A percentile compares a stretch with the other conserved stretches of the same genome.
phyloP scores from a whole-genome alignment of 2,888 invertebrate species.

The Drosophila multiciliata region DNA sequence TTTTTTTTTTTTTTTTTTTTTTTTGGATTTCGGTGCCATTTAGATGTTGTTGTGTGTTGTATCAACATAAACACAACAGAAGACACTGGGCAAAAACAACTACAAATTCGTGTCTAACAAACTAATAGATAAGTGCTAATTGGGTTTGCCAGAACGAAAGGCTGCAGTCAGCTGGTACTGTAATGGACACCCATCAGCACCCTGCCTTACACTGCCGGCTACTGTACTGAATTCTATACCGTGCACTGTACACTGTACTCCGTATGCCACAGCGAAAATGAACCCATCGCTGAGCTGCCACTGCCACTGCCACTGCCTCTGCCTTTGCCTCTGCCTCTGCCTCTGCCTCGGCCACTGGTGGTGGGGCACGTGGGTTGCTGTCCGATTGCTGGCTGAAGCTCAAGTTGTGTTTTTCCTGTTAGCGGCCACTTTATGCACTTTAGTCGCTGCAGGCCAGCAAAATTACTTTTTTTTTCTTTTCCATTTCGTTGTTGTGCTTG shows the following conservation, averaged over 20 bases:
- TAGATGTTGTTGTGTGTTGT: constrained; percentile 46
- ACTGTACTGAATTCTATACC: constrained; percentile 12
- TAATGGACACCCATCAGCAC: constrained; percentile 51
- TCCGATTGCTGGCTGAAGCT: constrained; percentile 34
- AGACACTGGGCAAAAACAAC: constrained; percentile 26
- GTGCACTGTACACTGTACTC: not conserved
- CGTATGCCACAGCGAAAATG: constrained; percentile 37
- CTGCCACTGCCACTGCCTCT: not conserved
- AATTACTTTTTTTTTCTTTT: constrained; percentile 55
- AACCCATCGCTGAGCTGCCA: constrained; percentile 62
- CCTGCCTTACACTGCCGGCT: constrained; percentile 19
- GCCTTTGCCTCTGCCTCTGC: constrained; percentile 17
- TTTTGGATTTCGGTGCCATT: constrained; percentile 3
- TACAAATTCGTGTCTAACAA: constrained; percentile 58
- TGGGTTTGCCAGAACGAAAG: constrained; percentile 61
- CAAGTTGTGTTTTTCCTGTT: constrained; percentile 55
- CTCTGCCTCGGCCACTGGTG: constrained; percentile 19
- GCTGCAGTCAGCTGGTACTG: constrained; percentile 69
- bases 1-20: constrained; percentile 10
- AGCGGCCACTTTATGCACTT: constrained; percentile 69
- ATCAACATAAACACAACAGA: constrained; percentile 53
- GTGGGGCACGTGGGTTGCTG: constrained; percentile 16
- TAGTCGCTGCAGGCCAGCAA: constrained; percentile 65
- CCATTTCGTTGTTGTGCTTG: constrained; percentile 33
- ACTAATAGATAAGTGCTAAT: constrained; percentile 74